phyloP scores from a whole-genome alignment of 2,888 invertebrate genomes.

The Drosophila barbarae region DNA sequence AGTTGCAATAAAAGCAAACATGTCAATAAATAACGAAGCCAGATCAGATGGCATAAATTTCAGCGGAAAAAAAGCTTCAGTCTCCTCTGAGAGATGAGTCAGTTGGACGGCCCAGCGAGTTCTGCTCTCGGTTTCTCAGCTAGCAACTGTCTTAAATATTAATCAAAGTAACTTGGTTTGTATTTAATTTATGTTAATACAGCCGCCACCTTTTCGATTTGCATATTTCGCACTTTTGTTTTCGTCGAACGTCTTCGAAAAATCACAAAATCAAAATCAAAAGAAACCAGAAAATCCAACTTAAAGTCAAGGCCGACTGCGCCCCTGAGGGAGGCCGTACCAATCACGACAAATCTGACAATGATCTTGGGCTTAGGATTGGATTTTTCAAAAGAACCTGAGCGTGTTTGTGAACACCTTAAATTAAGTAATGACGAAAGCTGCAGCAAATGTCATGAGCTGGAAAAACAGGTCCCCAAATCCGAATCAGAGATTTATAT shows the following conservation, averaged over 20 bases:
- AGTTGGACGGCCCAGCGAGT: slow-evolving; percentile 42
- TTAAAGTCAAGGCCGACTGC: slow-evolving; percentile 68
- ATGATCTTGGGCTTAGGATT: slow-evolving; percentile 28
- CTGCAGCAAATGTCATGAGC: slow-evolving; percentile 22
- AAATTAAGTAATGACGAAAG: slow-evolving; percentile 17
- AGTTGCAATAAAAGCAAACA: slow-evolving; percentile 67
- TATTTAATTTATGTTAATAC: slow-evolving; percentile 64
- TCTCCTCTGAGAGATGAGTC: slow-evolving; percentile 44
- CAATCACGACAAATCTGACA: slow-evolving; percentile 62
- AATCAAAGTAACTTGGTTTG: slow-evolving; percentile 34
- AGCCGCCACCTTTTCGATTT: slow-evolving; percentile 41
- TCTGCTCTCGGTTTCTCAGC: slow-evolving; percentile 37
- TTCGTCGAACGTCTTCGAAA: slow-evolving; percentile 37
- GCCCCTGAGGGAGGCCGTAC: slow-evolving; percentile 61
- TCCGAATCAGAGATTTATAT: background rate
- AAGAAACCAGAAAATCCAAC: slow-evolving; percentile 37
- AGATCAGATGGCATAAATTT: slow-evolving; percentile 31
- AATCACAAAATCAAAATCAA: slow-evolving; percentile 4
- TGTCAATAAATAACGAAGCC: slow-evolving; percentile 64
- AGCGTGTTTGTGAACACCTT: slow-evolving; percentile 10
- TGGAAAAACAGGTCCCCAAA: slow-evolving; percentile 1
- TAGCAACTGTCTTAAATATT: slow-evolving; percentile 56
- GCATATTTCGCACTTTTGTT: slow-evolving; percentile 68
- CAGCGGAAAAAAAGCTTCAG: slow-evolving; percentile 28
- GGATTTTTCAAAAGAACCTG: slow-evolving; percentile 7